phyloP scores from a whole-genome alignment of 2,113 vertebrate genomes.

The Sakesphorus luctuosus region DNA sequence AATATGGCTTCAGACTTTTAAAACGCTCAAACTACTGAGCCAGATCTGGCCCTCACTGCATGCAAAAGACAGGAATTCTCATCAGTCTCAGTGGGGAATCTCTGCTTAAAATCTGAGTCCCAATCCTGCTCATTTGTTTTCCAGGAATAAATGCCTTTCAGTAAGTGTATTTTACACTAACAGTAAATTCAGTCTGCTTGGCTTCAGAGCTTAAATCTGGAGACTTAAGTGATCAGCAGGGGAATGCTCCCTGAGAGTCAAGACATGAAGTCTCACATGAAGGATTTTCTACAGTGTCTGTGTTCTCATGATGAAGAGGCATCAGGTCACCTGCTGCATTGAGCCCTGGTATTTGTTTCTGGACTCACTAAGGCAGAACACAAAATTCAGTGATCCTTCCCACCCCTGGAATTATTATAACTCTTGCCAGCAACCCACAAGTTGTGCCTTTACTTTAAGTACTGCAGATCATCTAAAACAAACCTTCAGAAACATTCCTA shows the following conservation, averaged over 20 bases:
- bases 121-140: neutral
- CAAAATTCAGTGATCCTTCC: neutral
- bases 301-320: neutral
- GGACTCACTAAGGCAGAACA: neutral
- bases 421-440: neutral
- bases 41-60: neutral
- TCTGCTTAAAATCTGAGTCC: neutral
- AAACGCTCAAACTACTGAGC: neutral
- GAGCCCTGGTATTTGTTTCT: neutral
- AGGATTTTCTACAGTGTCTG: neutral
- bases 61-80: neutral
- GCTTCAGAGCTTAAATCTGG: neutral
- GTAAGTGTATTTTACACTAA: neutral
- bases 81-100: neutral
- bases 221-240: neutral
- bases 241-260: neutral
- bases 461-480: neutral
- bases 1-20: neutral
- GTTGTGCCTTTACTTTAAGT: neutral
- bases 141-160: neutral
- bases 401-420: neutral
- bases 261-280: neutral
- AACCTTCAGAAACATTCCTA: neutral
- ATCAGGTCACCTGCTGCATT: constrained; percentile 7
- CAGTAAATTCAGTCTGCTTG: neutral